Conservation (phyloP, 2,113 vertebrate genomes). For the Engraulis encrasicolus region DNA sequence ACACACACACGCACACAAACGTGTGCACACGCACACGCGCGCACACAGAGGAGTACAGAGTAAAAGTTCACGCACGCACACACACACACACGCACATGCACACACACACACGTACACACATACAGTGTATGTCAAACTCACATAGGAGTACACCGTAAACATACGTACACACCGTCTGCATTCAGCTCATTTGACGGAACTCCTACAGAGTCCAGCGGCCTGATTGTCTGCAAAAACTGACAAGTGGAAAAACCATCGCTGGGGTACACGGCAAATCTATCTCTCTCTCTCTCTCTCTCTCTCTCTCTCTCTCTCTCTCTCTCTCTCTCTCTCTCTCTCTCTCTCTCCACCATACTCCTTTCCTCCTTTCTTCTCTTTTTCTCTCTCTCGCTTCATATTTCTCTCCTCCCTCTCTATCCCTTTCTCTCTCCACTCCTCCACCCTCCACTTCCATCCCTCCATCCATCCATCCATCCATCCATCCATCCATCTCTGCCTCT, state of each 20-base stretch:
- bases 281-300: background rate
- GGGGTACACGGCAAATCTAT: conserved; percentile 38
- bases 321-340: background rate
- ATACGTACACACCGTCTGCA: conserved; percentile 36
- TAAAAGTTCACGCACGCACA: too few relatives aligned
- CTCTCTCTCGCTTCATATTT: background rate
- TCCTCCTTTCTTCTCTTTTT: background rate
- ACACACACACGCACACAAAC: background rate
- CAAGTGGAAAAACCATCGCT: conserved; percentile 44
- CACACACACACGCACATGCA: background rate
- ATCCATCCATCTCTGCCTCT: background rate
- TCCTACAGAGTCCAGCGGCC: conserved; percentile 34
- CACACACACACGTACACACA: too few relatives aligned
- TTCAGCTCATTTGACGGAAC: conserved; percentile 43
- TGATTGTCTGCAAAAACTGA: conserved; percentile 53
- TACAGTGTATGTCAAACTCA: too few relatives aligned
- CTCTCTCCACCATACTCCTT: background rate
- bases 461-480: background rate
- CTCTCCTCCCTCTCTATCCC: background rate
- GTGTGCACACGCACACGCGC: background rate
- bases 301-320: background rate
- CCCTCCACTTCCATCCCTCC: background rate
- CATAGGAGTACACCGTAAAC: background rate
- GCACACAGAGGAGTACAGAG: too few relatives aligned
- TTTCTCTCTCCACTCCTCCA: background rate